phyloP scores from a whole-genome alignment of 2,888 invertebrate genomes.

The Falcaria lacertinaria region DNA sequence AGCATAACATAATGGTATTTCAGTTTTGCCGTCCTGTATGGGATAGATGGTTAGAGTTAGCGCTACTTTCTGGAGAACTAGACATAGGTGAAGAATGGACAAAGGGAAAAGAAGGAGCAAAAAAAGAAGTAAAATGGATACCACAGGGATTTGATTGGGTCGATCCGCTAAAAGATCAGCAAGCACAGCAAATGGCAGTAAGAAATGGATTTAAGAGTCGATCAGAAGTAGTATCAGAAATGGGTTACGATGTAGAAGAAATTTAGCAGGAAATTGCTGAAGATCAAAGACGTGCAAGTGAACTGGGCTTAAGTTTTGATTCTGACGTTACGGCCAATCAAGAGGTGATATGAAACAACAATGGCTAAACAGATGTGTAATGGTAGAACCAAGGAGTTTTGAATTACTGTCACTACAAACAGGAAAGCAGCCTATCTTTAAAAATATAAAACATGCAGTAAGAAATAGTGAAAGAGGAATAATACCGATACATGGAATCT shows the following conservation, averaged over 20 bases:
- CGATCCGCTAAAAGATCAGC: conserved; percentile 5
- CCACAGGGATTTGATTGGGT: conserved; percentile 7
- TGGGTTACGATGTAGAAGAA: conserved; percentile 6
- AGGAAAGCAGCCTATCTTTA: conserved; percentile 6
- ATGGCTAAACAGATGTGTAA: conserved; percentile 2
- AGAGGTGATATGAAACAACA: background rate
- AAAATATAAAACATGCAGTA: conserved; percentile 4
- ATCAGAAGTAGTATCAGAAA: conserved; percentile 6
- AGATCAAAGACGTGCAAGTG: conserved; percentile 7
- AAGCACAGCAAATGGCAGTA: conserved; percentile 7
- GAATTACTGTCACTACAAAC: conserved; percentile 5
- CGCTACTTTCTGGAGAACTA: conserved; percentile 6
- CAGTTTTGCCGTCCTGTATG: conserved; percentile 5
- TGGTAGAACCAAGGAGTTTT: conserved; percentile 7
- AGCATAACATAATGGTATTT: conserved; percentile 5
- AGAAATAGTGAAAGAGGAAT: conserved; percentile 4
- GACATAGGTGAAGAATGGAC: conserved; percentile 3
- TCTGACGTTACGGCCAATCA: conserved; percentile 2
- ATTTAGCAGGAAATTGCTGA: conserved; percentile 7
- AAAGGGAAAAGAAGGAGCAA: conserved; percentile 5
- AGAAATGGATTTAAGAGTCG: conserved; percentile 6
- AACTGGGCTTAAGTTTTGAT: conserved; percentile 3
- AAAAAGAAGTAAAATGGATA: conserved; percentile 9
- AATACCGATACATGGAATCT: conserved; percentile 7
- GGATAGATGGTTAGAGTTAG: conserved; percentile 6